Percentiles rank a stretch among this genome's conserved stretches.
These are phyloP conservation scores for Blastomussa wellsi DNA, from an alignment of 92 coral and sea anemone genomes.

Conservation along the genomic window DNA sequence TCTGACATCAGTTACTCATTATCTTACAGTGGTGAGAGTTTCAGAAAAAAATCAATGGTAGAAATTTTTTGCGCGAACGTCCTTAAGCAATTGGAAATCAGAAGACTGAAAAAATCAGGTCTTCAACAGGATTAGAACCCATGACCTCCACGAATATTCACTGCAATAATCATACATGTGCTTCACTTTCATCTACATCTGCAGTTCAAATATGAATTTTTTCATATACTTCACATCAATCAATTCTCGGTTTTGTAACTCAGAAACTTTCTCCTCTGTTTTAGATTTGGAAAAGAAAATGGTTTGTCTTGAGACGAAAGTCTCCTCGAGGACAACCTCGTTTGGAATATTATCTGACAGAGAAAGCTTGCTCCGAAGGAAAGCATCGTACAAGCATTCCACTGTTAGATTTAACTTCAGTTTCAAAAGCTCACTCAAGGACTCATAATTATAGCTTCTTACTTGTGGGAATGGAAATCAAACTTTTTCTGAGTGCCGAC, in stretches of 20 bases:
- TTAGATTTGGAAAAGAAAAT: conserved; percentile 96
- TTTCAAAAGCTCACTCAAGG: conserved; percentile 80
- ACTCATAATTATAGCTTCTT: conserved; percentile 80
- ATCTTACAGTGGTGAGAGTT: too few species aligned
- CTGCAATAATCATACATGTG: too few species aligned
- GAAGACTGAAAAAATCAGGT: too few species aligned
- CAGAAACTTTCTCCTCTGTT: background rate
- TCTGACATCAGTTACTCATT: too few species aligned
- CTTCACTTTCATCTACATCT: too few species aligned
- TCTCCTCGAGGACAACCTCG: conserved; percentile 85
- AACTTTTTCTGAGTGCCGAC: conserved; percentile 82
- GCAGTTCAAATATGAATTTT: too few species aligned
- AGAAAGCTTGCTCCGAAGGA: conserved; percentile 85
- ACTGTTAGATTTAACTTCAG: conserved; percentile 77
- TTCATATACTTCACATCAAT: background rate
- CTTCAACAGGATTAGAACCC: too few species aligned
- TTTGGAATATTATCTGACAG: conserved; percentile 89
- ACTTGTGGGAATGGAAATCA: conserved; percentile 75
- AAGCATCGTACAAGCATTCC: conserved; percentile 82
- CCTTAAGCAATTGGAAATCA: too few species aligned
- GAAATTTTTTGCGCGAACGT: too few species aligned
- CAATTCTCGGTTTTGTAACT: background rate
- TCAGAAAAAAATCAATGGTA: too few species aligned
- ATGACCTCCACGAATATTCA: too few species aligned
- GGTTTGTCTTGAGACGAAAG: conserved; percentile 91